These are phyloP conservation scores for Nasonia oneida DNA, from an alignment of 2,888 invertebrate species.

Conservation along the genomic window DNA sequence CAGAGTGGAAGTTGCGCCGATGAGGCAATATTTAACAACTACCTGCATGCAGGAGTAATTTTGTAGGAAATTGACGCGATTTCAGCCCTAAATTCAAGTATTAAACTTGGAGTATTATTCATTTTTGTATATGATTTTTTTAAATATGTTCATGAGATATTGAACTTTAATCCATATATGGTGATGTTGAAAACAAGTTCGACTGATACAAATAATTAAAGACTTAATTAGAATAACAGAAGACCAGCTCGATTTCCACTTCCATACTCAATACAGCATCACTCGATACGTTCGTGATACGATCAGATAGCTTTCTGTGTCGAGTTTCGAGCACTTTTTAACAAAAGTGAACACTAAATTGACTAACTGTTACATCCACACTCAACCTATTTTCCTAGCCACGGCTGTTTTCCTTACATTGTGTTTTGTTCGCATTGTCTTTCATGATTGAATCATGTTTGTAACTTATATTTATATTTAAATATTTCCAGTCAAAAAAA, in stretches of 20 bases:
- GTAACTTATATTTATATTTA: background rate
- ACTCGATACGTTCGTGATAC: background rate
- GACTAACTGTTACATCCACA: background rate
- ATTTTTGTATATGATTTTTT: background rate
- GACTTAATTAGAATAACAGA: background rate
- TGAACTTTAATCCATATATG: background rate
- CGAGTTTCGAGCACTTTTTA: background rate
- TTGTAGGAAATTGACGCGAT: conserved; percentile 14
- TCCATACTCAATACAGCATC: background rate
- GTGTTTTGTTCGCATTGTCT: background rate
- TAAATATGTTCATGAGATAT: background rate
- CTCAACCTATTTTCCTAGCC: background rate
- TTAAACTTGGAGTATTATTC: background rate
- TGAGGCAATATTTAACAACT: conserved; percentile 28
- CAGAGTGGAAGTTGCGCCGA: conserved; percentile 9
- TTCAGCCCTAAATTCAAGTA: background rate
- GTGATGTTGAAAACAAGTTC: background rate
- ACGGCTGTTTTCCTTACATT: background rate
- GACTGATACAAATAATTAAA: background rate
- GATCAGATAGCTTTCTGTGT: background rate
- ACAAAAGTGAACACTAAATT: conserved; percentile 3
- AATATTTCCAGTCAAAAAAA: background rate
- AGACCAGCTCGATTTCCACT: background rate
- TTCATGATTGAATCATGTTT: background rate
- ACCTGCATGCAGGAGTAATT: background rate